These are phyloP conservation scores for Gymnothorax reevesii DNA, from an alignment of 2,797 vertebrate species.

Conservation along the genomic window DNA sequence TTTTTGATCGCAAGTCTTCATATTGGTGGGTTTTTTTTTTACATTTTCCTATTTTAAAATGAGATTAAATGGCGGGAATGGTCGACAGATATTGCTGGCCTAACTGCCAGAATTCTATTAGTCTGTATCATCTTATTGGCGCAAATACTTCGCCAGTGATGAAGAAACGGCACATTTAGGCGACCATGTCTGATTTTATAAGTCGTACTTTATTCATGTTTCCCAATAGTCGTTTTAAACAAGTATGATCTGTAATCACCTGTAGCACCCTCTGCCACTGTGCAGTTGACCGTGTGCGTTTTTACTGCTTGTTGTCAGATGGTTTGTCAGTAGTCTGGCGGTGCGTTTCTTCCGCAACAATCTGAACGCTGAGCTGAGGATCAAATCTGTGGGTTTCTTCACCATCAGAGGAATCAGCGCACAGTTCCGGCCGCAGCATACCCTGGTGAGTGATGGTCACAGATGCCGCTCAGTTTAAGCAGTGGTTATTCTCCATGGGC, in stretches of 20 bases:
- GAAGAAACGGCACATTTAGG: not conserved
- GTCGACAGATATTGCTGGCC: not conserved
- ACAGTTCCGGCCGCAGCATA: conserved; percentile 89
- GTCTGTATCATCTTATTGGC: not conserved
- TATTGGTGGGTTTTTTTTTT: not conserved
- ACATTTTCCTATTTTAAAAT: not conserved
- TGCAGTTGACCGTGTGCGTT: not conserved
- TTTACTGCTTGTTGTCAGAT: conserved; percentile 65
- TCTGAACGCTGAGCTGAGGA: conserved; percentile 87
- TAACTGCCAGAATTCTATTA: not conserved
- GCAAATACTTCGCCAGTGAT: not conserved
- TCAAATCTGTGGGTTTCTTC: conserved; percentile 87
- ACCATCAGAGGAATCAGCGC: conserved; percentile 87
- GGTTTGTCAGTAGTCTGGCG: conserved; percentile 81
- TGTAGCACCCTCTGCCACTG: not conserved
- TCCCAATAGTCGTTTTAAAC: not conserved
- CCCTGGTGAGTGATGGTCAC: conserved; percentile 76
- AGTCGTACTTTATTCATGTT: not conserved
- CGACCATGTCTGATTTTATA: not conserved
- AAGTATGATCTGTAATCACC: not conserved
- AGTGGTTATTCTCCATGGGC: no score
- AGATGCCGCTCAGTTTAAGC: conserved; percentile 6
- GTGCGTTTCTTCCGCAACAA: conserved; percentile 81
- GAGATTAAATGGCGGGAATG: not conserved
- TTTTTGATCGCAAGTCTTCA: not conserved